A percentile compares a stretch with the other conserved stretches of the same genome.
Conservation (phyloP, 92 coral and sea anemone genomes). For the Blastomussa wellsi region DNA sequence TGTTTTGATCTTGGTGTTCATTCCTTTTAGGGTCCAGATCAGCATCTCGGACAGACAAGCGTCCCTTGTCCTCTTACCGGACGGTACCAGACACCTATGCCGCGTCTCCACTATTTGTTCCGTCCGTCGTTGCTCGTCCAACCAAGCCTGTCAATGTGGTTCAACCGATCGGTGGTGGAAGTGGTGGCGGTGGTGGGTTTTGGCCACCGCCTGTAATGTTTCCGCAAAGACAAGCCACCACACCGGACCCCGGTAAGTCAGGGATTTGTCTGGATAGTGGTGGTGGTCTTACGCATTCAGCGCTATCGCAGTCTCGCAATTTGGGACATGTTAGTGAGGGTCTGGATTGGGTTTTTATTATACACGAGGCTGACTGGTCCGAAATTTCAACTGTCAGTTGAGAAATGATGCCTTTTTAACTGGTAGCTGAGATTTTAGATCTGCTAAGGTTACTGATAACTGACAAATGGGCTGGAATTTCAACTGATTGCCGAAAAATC, state of each 20-base stretch:
- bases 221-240: conserved; percentile 56
- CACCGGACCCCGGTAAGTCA: conserved; percentile 70
- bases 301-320: too few species aligned
- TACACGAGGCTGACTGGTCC: too few species aligned
- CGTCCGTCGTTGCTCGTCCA: conserved; percentile 55
- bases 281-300: neutral
- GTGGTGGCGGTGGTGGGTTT: conserved; percentile 65
- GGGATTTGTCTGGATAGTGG: neutral
- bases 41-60: conserved; percentile 56
- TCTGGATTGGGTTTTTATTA: too few species aligned
- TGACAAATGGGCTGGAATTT: too few species aligned
- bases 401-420: too few species aligned
- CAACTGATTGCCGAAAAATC: too few species aligned
- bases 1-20: too few species aligned
- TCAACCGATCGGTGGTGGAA: conserved; percentile 56
- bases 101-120: conserved; percentile 62
- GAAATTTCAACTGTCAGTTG: too few species aligned
- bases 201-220: conserved; percentile 81
- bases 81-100: conserved; percentile 66
- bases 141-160: conserved; percentile 43
- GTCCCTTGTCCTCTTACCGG: conserved; percentile 68
- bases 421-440: too few species aligned
- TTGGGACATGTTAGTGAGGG: too few species aligned
- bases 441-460: too few species aligned
- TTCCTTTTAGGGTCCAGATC: conserved; percentile 29